Evolutionary conservation across 1,140 invertebrate genomes (phyloP), one percentile per base, ranked within the genome.

Genomic region (Cataglyphis hispanica): DNA sequence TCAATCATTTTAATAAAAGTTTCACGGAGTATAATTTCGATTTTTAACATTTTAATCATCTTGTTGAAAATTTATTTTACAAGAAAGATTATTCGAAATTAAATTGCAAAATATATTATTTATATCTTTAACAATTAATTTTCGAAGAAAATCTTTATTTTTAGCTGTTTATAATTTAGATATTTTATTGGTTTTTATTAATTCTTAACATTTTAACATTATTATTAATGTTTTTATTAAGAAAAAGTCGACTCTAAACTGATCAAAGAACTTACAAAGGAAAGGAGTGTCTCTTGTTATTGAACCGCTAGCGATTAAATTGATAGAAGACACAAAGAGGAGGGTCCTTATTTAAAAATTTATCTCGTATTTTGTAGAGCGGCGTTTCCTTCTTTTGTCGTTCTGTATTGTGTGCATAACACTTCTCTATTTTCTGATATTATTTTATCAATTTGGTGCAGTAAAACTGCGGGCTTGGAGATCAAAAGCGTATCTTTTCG

Each of bases 401-500:
- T 81, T 67, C 40, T 22, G 22, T 53, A 5, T 34, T 74, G 31
- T 22, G 34, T 5, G 10, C 19, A 10, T 60, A 27, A 25, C 2
- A 8, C 53, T 46, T 70, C 7, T 58, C 1, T 60, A n/a, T 25
- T 81, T 22, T 31, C 11, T 83, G 43, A 83, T 43, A 60, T 80
- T 72, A 83, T 83, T 72, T 60, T 60, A 72, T 83, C 78, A 83
- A 83, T 22, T 11, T 22, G 37, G 37, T 72, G 19, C 46, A 60
- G 78, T 61, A 43, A 83, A 72, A 27, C 34, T 19, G 2, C 37
- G 31, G 19, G 50, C 10, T 8, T 27, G 19, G 25, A 46, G 66
- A 83, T 72, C 66, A 72, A 83, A 72, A 83, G 37, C 67, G 13
- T 83, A 58, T 61, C 78, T 61, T 27, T 72, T 46, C 60, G 67